Base-by-base conservation (phyloP, 64 coral and sea anemone genomes). In the Dendronephthya gigantea region DNA sequence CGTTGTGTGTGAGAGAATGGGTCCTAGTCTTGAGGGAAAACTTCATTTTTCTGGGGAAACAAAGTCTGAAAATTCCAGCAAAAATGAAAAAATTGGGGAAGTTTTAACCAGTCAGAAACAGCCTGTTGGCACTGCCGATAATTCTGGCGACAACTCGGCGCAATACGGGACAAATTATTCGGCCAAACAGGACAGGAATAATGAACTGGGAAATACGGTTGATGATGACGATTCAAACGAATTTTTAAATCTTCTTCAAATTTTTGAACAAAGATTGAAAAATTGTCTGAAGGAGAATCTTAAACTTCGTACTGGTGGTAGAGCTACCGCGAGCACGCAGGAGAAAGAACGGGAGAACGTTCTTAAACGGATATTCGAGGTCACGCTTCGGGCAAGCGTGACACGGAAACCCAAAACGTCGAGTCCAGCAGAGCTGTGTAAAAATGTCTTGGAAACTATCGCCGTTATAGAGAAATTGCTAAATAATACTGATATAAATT, bases 231-330 rank as follows among this genome's bases (percentile, higher is more conserved):
- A 84, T 34, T 82, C 38, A 6, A 55, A 82, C 0, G 94, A 96
- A 40, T 68, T 96, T 5, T 81, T 58, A 36, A 87, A 41, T 14
- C 87, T 96, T 14, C 45, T 96, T n/a, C 83, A 88, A 15, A 96
- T 96, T 25, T 45, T 96, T 19, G 89, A 96, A 43, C 40, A 86
- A 29, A 83, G 94, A 30, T 84, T 96, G 22, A 90, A 87, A n/a
- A 85, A 83, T 35, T 38, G 81, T 35, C 84, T 96, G 45, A 96
- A 93, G 85, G 94, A 96, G 83, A n/a, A 89, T 7, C 86, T 96
- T 9, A 96, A 93, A 76, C 66, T 88, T 9, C 19, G 58, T 66
- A 8, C 58, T 30, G 19, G 19, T 30, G 19, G 19, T 30, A 66
- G 22, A 30, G 22, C 29, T 22, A 30, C 58, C 19, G 19, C 58